A percentile compares a stretch with the other conserved stretches of the same genome.
These are phyloP conservation scores for Leptinotarsa peninsularis DNA, from an alignment of 2,888 invertebrate species.

Conservation along the genomic window DNA sequence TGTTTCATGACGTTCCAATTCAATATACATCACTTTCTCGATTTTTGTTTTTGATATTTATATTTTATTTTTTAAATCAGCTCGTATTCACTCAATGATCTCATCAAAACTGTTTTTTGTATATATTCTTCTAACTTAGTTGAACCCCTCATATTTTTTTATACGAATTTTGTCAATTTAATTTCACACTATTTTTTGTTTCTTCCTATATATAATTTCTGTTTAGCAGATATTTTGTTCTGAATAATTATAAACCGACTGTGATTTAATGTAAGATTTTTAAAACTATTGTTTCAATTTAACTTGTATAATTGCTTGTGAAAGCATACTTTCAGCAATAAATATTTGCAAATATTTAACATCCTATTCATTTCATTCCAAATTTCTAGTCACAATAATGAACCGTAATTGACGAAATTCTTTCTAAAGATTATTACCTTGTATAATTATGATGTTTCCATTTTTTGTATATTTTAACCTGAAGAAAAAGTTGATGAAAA, in stretches of 20 bases:
- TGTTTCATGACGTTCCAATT: neutral
- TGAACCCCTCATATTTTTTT: neutral
- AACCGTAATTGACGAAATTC: no score
- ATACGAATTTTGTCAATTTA: conserved; percentile 15
- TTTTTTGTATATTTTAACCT: no score
- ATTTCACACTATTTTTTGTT: neutral
- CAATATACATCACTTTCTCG: neutral
- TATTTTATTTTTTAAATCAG: neutral
- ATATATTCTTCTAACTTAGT: neutral
- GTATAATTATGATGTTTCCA: no score
- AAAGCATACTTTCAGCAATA: conserved; percentile 28
- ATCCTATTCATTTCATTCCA: neutral
- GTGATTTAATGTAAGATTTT: conserved; percentile 36
- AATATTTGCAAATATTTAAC: conserved; percentile 4
- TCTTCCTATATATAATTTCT: conserved; percentile 20
- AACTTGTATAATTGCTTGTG: conserved; percentile 35
- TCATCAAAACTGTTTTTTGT: neutral
- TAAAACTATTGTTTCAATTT: conserved; percentile 18
- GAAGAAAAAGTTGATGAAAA: no score
- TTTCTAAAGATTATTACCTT: no score
- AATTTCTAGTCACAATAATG: neutral
- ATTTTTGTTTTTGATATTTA: neutral
- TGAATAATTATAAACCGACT: conserved; percentile 26
- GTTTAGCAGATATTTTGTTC: conserved; percentile 26
- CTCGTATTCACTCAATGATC: neutral